Evolutionary conservation across 2,113 vertebrate genomes (phyloP), one percentile per base, ranked within the genome.

Genomic region (Sprattus sprattus): DNA sequence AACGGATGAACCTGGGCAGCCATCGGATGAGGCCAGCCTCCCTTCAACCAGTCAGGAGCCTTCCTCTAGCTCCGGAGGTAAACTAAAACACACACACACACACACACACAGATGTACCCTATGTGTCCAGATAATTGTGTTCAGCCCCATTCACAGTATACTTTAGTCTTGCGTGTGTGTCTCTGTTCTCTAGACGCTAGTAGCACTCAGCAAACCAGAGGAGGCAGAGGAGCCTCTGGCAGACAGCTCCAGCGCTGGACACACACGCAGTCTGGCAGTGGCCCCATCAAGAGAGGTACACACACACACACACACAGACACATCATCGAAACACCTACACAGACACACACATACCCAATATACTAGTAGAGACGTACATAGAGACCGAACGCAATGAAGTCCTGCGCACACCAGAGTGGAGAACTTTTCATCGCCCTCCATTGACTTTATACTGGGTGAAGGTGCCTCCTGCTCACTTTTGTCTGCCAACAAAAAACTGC

Each of bases 21-120:
- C 95, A 0, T 94, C 96, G 83, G 97, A 97, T 89, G 97, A 97
- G 50, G 92, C 96, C 81, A 96, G 95, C 88, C 95, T 97, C 85
- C 96, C 97, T 67, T 98, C 97, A 0, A 99, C 97, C 88, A 98
- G 97, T 92, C 98, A 99, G 91, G 98, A 99, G 87, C 97, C 97
- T n/a, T 97, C 98, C 22, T 98, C 97, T 0, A 99, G 97, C 91
- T 98, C 96, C 57, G 96, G 97, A 90, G 97, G 94, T 95, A 85
- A 39, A 81, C 3, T 10, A 16, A 49, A 1, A 25, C 47, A 52
- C 75, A 50, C 20, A 32, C 28, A 1, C 8, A 52, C 57, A n/a
- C 52, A 78, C 71, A 32, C 28, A 44, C 13, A 3, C 28, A 71
- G 0, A 10, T 1, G 32, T 16, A 45, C 15, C 6, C n/a, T 6